A percentile compares a stretch with the other conserved stretches of the same genome.
These are phyloP conservation scores for Agrochola litura DNA, from an alignment of 2,888 invertebrate species.

Conservation along the genomic window DNA sequence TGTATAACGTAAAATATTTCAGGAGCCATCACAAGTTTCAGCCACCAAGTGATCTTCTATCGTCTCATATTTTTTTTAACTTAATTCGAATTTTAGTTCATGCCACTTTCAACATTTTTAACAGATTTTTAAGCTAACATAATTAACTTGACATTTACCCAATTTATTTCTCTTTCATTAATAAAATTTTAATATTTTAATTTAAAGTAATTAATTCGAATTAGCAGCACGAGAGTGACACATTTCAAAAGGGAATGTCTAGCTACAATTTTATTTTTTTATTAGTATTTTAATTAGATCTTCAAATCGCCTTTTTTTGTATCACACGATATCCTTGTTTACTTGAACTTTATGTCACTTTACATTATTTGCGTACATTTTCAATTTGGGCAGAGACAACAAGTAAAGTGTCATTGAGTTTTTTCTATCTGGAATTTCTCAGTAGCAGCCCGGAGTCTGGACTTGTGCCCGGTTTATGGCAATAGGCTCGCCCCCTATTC, in stretches of 20 bases:
- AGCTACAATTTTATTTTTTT: background rate
- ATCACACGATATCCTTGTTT: background rate
- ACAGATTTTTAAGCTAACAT: background rate
- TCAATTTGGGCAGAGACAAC: background rate
- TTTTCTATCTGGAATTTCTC: no score
- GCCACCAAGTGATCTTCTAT: background rate
- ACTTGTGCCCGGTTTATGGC: no score
- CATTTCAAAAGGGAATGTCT: background rate
- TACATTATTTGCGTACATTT: background rate
- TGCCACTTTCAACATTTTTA: background rate
- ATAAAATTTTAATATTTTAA: background rate
- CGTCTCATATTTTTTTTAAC: background rate
- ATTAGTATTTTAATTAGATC: background rate
- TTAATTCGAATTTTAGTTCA: background rate
- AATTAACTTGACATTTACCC: background rate
- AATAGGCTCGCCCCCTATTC: no score
- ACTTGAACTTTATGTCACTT: background rate
- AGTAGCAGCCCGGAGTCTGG: no score
- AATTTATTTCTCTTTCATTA: background rate
- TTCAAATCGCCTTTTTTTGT: background rate
- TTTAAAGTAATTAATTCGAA: background rate
- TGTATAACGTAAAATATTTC: conserved; percentile 5
- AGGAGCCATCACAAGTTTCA: no score
- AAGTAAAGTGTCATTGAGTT: background rate
- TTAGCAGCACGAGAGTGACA: background rate